Evolutionary conservation across 2,888 invertebrate genomes (phyloP).

Genomic region (Lycia hirtaria): DNA sequence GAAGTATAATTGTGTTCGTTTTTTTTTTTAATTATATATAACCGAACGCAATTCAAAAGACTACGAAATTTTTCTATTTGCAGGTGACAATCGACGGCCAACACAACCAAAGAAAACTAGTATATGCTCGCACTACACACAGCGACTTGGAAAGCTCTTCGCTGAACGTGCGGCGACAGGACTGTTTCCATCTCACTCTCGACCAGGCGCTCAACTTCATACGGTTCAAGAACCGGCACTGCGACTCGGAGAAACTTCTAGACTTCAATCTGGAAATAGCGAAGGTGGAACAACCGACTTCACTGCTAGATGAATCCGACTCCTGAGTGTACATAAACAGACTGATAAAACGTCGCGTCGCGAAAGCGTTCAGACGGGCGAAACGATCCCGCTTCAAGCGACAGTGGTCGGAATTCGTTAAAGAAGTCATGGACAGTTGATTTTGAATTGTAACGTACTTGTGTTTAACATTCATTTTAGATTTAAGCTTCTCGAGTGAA

Average conservation of each 20-base stretch:
- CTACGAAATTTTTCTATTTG: conserved; percentile 2
- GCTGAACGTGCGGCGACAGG: conserved; percentile 65
- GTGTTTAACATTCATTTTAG: background rate
- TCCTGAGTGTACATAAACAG: conserved; percentile 44
- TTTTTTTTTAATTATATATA: no score
- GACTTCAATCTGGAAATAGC: conserved; percentile 60
- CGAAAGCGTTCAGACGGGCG: conserved; percentile 15
- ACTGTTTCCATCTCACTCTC: conserved; percentile 74
- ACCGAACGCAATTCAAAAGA: no score
- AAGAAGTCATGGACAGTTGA: conserved; percentile 4
- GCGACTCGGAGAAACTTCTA: conserved; percentile 61
- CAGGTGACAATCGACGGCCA: conserved; percentile 69
- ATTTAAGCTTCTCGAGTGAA: background rate
- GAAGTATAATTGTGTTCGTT: no score
- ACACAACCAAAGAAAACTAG: conserved; percentile 61
- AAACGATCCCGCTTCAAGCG: conserved; percentile 12
- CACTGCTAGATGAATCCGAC: conserved; percentile 50
- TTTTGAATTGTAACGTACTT: background rate
- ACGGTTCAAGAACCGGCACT: conserved; percentile 63
- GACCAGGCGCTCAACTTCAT: conserved; percentile 75
- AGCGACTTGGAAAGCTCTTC: conserved; percentile 73
- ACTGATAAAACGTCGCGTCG: conserved; percentile 19
- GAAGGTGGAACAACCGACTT: conserved; percentile 43
- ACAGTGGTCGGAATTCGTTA: conserved; percentile 11
- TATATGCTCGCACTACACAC: conserved; percentile 70